A percentile compares a stretch with the other conserved stretches of the same genome.
Evolutionary conservation across 2,113 vertebrate species (phyloP).

Genomic region (Clarias magur): DNA sequence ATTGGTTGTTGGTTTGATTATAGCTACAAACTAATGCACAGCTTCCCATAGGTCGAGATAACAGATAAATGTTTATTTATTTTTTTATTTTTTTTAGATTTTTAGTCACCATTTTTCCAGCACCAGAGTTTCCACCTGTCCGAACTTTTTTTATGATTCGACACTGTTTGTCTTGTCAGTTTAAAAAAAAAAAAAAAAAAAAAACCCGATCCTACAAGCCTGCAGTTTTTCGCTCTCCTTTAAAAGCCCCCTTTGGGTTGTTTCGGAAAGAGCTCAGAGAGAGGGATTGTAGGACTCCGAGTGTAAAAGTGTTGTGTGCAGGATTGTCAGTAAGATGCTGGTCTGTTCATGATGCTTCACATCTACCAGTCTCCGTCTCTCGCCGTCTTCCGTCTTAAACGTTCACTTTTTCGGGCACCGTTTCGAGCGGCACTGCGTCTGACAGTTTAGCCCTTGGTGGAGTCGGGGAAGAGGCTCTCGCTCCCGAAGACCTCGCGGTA

Average conservation of each 20-base stretch:
- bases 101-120: background rate
- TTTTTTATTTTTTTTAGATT: too few relatives aligned
- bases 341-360: constrained; percentile 52
- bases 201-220: background rate
- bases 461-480: constrained; percentile 82
- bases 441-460: constrained; percentile 75
- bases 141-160: background rate
- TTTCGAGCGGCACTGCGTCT: background rate
- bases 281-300: constrained; percentile 58
- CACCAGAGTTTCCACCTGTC: background rate
- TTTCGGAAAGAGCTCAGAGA: constrained; percentile 52
- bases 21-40: background rate
- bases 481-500: constrained; percentile 88
- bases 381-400: constrained; percentile 42
- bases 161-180: background rate
- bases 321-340: constrained; percentile 74
- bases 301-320: constrained; percentile 71
- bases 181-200: background rate
- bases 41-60: background rate
- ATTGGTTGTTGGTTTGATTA: background rate
- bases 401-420: constrained; percentile 1
- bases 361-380: constrained; percentile 23
- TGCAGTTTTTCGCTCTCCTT: background rate
- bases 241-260: background rate
- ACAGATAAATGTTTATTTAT: background rate